These are phyloP conservation scores for Hucho hucho DNA, from an alignment of 2,113 vertebrate species.

Conservation along the genomic window DNA sequence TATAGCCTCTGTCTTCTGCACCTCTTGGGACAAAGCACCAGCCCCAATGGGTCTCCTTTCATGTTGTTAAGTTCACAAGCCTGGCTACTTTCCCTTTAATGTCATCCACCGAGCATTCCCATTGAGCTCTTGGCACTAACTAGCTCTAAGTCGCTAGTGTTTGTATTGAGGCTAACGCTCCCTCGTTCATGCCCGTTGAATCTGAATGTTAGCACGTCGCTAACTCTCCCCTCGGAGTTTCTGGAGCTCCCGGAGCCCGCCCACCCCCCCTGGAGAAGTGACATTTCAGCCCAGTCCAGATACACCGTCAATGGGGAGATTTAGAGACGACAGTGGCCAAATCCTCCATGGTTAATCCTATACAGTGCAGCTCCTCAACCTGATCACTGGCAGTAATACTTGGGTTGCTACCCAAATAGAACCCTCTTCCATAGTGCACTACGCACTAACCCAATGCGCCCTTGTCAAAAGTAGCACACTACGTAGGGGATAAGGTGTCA, in stretches of 20 bases:
- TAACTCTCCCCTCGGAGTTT: not conserved
- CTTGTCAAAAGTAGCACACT: too few species aligned
- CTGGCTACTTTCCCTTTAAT: slow-evolving; percentile 39
- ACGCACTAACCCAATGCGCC: too few species aligned
- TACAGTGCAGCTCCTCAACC: slow-evolving; percentile 30
- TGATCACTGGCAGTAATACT: slow-evolving; percentile 15
- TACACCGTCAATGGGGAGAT: slow-evolving; percentile 23
- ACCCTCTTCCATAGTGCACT: too few species aligned
- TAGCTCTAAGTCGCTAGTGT: slow-evolving; percentile 39
- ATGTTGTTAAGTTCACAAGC: slow-evolving; percentile 38
- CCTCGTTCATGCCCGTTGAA: not conserved
- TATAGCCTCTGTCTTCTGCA: not conserved
- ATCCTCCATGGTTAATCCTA: slow-evolving; percentile 48
- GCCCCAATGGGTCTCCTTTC: slow-evolving; percentile 21
- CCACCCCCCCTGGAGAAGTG: slow-evolving; percentile 10
- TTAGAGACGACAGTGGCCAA: slow-evolving; percentile 33
- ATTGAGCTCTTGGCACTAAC: slow-evolving; percentile 34
- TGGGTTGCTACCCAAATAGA: not conserved
- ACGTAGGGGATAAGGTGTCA: too few species aligned
- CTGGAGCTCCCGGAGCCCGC: not conserved
- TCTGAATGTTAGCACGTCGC: not conserved
- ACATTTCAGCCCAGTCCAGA: slow-evolving; percentile 37
- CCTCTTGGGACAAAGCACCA: slow-evolving; percentile 4
- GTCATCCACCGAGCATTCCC: slow-evolving; percentile 26
- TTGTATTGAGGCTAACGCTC: slow-evolving; percentile 16